Conservation (phyloP, 2,888 invertebrate species). For the Trichogramma evanescens region DNA sequence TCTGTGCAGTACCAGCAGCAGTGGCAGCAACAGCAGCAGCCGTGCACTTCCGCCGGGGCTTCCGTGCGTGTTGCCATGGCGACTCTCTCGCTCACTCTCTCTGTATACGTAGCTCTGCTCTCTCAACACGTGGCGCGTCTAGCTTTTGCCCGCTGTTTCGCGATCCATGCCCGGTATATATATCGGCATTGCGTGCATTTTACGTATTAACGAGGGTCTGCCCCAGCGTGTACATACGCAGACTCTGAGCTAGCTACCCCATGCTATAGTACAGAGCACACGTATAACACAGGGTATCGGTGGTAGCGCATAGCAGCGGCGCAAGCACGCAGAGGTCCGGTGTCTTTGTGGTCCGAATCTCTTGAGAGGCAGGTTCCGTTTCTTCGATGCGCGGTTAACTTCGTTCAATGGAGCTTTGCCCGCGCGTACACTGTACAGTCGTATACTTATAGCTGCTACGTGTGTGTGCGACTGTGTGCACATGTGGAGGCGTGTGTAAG, state of each 20-base stretch:
- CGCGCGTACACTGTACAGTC: too few species aligned
- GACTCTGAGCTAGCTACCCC: too few species aligned
- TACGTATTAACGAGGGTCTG: conserved; percentile 16
- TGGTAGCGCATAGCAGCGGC: too few species aligned
- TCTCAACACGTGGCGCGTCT: conserved; percentile 16
- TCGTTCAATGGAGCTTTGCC: background rate
- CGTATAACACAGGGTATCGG: too few species aligned
- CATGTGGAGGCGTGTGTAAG: too few species aligned
- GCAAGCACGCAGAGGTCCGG: too few species aligned
- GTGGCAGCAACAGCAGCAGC: too few species aligned
- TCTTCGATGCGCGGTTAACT: conserved; percentile 10
- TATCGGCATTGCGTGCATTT: background rate
- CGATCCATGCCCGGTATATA: conserved; percentile 1
- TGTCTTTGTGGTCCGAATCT: background rate
- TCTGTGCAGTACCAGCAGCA: too few species aligned
- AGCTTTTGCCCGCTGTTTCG: background rate
- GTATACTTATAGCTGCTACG: too few species aligned
- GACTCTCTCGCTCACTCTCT: conserved; percentile 1
- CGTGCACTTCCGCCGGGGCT: background rate
- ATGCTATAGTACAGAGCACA: too few species aligned
- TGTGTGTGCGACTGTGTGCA: too few species aligned
- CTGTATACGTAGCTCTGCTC: background rate
- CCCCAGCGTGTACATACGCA: background rate
- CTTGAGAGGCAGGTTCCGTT: conserved; percentile 14
- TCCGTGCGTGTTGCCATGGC: conserved; percentile 18